A percentile compares a stretch with the other conserved stretches of the same genome.
These are phyloP conservation scores for Anthonomus grandis DNA, from an alignment of 1,140 invertebrate species.

Conservation along the genomic window DNA sequence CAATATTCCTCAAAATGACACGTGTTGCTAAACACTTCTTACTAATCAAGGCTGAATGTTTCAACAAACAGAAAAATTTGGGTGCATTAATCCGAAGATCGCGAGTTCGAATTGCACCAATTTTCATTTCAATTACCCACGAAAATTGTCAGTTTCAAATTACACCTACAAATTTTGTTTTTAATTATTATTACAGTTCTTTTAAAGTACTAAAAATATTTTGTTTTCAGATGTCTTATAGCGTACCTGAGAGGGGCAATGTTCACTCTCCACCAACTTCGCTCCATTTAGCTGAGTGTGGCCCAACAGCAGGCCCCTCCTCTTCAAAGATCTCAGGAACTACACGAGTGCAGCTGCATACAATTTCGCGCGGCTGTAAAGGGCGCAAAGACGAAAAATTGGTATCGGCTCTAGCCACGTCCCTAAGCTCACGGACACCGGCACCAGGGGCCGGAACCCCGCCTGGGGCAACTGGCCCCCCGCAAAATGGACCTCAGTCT, in stretches of 20 bases:
- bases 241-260: slow-evolving; percentile 45
- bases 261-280: slow-evolving; percentile 27
- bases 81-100: too few species aligned
- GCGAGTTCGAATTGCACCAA: too few species aligned
- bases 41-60: too few species aligned
- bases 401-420: slow-evolving; percentile 31
- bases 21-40: too few species aligned
- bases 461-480: slow-evolving; percentile 16
- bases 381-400: slow-evolving; percentile 13
- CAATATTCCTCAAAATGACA: too few species aligned
- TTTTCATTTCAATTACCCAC: too few species aligned
- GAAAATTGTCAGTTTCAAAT: too few species aligned
- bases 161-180: too few species aligned
- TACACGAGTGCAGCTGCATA: too few species aligned
- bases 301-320: slow-evolving; percentile 6
- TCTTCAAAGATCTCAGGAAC: not conserved
- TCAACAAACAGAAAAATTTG: too few species aligned
- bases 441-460: slow-evolving; percentile 23
- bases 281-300: slow-evolving; percentile 6
- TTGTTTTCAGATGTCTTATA: slow-evolving; percentile 48
- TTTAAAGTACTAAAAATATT: too few species aligned
- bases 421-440: slow-evolving; percentile 40
- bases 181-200: too few species aligned
- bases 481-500: slow-evolving; percentile 36
- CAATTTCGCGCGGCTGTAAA: not conserved